Percentiles rank a stretch among this genome's conserved stretches.
Evolutionary conservation across 1,140 invertebrate species (phyloP).

Genomic region (Saccostrea glomerata): DNA sequence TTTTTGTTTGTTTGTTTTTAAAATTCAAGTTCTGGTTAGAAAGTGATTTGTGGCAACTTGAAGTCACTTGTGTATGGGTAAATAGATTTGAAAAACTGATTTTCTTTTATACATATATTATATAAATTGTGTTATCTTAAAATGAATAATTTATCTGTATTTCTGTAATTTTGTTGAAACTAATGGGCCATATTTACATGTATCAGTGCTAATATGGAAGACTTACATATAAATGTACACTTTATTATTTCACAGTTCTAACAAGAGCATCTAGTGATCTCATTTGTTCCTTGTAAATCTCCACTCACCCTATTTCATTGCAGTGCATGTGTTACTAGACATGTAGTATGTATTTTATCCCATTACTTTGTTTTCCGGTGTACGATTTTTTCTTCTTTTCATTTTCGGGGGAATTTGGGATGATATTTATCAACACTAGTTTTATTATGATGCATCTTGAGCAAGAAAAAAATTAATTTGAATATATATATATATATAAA

Average conservation of each 20-base stretch:
- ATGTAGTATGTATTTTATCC: not conserved
- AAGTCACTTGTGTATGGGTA: not conserved
- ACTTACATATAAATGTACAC: slow-evolving; percentile 13
- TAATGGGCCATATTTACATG: not conserved
- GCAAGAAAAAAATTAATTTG: too few species aligned
- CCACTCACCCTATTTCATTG: not conserved
- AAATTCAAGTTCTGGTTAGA: not conserved
- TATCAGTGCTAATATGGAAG: slow-evolving; percentile 27
- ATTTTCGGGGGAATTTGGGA: not conserved
- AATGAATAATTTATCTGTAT: not conserved
- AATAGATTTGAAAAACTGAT: not conserved
- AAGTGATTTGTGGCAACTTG: not conserved
- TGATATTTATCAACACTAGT: not conserved
- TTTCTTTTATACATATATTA: not conserved
- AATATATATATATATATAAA: too few species aligned
- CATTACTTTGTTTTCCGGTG: not conserved
- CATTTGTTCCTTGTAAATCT: not conserved
- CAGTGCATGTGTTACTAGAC: not conserved
- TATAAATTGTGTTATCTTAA: not conserved
- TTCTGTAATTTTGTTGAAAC: not conserved
- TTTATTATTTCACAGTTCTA: not conserved
- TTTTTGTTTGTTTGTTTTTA: not conserved
- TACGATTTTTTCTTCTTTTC: not conserved
- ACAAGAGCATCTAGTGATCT: slow-evolving; percentile 13
- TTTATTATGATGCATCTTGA: not conserved